phyloP scores from a whole-genome alignment of 2,113 vertebrate genomes.

The Lepus europaeus region DNA sequence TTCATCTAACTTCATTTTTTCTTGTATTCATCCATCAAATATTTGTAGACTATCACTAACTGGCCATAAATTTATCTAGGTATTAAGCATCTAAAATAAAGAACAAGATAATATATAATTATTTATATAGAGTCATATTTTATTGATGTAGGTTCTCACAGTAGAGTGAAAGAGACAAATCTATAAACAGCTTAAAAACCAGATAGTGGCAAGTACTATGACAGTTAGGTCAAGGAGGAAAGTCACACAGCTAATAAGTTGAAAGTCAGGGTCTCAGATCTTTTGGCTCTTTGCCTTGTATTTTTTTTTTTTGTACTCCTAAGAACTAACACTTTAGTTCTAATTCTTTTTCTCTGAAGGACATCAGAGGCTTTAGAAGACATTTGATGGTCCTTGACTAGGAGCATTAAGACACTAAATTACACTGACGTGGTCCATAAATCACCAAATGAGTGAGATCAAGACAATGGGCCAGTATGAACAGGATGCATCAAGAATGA shows the following conservation, averaged over 20 bases:
- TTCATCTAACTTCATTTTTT: not conserved
- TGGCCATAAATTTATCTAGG: not conserved
- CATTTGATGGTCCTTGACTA: slow-evolving; percentile 85
- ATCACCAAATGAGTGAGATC: slow-evolving; percentile 86
- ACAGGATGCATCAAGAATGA: slow-evolving; percentile 64
- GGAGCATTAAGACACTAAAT: slow-evolving; percentile 87
- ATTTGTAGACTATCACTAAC: not conserved
- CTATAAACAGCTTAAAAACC: not conserved
- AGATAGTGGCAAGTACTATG: not conserved
- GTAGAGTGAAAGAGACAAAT: not conserved
- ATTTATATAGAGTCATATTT: not conserved
- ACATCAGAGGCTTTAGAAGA: slow-evolving; percentile 83
- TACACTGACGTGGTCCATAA: slow-evolving; percentile 85
- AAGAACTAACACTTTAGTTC: slow-evolving; percentile 69
- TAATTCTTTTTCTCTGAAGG: slow-evolving; percentile 84
- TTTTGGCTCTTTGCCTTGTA: not conserved
- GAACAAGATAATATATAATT: not conserved
- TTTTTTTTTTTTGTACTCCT: slow-evolving; percentile 18
- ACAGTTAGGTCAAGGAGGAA: accelerated
- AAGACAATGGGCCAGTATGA: slow-evolving; percentile 76
- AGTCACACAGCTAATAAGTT: not conserved
- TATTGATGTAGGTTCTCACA: not conserved
- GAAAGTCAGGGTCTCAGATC: accelerated
- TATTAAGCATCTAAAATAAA: not conserved
- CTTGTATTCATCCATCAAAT: not conserved